These are phyloP conservation scores for Nannoperca obscura DNA, from an alignment of 2,797 vertebrate species.

Conservation along the genomic window DNA sequence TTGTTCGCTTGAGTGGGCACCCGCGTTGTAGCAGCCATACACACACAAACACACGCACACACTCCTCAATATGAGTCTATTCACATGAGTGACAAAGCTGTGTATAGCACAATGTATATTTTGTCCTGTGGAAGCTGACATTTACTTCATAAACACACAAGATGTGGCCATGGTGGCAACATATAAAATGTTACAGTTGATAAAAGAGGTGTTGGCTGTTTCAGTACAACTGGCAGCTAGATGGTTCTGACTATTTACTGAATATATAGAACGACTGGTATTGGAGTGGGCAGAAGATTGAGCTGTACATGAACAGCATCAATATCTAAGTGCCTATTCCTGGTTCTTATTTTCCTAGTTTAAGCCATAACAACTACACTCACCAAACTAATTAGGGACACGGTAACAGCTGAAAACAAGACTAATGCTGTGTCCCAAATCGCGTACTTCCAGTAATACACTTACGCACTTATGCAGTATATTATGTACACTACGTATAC, in stretches of 20 bases:
- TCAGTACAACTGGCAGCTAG: background rate
- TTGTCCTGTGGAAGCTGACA: constrained; percentile 20
- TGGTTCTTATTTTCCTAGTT: background rate
- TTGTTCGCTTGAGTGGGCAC: constrained; percentile 52
- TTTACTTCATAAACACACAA: background rate
- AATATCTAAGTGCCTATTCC: background rate
- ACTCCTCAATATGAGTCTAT: constrained; percentile 24
- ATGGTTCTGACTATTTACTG: background rate
- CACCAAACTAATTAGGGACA: too few relatives aligned
- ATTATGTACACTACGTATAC: too few relatives aligned
- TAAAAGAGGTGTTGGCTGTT: background rate
- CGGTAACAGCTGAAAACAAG: too few relatives aligned
- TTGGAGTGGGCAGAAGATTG: background rate
- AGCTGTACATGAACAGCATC: background rate
- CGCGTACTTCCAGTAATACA: too few relatives aligned
- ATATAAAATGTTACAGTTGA: constrained; percentile 2
- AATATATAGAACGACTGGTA: background rate
- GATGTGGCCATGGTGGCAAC: background rate
- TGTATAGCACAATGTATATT: constrained; percentile 21
- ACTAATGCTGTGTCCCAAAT: too few relatives aligned
- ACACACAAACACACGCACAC: constrained; percentile 4
- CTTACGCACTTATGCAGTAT: too few relatives aligned
- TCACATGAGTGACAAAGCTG: constrained; percentile 42
- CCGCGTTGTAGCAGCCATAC: constrained; percentile 15
- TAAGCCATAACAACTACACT: background rate